A percentile compares a stretch with the other conserved stretches of the same genome.
Evolutionary conservation across 1,140 invertebrate species (phyloP).

Genomic region (Brachionus koreanus): DNA sequence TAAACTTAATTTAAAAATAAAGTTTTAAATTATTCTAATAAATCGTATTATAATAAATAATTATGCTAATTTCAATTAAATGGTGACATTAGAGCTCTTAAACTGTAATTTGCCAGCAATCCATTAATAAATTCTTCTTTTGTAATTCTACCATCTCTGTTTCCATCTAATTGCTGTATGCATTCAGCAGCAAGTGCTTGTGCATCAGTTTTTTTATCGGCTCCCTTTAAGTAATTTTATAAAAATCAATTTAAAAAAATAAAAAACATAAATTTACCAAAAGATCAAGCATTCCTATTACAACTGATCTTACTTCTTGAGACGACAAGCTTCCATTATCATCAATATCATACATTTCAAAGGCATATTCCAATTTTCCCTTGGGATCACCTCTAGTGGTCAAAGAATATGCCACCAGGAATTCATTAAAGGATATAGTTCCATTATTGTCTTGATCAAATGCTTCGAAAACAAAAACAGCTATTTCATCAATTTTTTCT

Average conservation of each 20-base stretch:
- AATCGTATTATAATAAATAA: no score
- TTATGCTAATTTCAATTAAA: constrained; percentile 19
- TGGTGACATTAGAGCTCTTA: constrained; percentile 33
- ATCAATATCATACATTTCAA: constrained; percentile 39
- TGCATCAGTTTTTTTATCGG: background rate
- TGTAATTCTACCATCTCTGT: constrained; percentile 21
- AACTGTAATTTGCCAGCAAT: background rate
- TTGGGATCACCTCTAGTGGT: background rate
- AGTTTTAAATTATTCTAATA: no score
- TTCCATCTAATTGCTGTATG: background rate
- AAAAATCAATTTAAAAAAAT: background rate
- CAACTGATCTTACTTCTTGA: background rate
- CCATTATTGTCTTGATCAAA: constrained; percentile 35
- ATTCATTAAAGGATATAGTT: constrained; percentile 18
- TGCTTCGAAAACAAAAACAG: background rate
- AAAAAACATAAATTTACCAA: background rate
- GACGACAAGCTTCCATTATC: background rate
- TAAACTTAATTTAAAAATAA: no score
- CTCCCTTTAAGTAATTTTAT: background rate
- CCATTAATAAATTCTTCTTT: constrained; percentile 40
- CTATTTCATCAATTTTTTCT: constrained; percentile 29
- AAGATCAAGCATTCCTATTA: constrained; percentile 32
- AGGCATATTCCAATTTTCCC: constrained; percentile 36
- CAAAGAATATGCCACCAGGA: constrained; percentile 25
- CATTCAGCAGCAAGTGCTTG: constrained; percentile 4